Percentiles rank a stretch among this genome's conserved stretches.
These are phyloP conservation scores for Thunnus albacares DNA, from an alignment of 2,797 vertebrate species.

Conservation along the genomic window DNA sequence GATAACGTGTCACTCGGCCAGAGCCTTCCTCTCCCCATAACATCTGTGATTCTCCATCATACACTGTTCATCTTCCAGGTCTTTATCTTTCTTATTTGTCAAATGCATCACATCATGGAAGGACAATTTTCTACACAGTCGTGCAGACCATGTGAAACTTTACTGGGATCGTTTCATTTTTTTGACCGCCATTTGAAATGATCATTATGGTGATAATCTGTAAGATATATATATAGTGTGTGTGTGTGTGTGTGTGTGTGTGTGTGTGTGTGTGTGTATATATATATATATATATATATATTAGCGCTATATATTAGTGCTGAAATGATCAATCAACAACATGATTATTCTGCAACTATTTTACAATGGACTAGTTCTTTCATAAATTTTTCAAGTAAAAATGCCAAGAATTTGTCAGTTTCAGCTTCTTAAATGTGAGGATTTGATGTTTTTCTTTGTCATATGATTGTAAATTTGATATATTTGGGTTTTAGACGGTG, in stretches of 20 bases:
- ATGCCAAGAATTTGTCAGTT: no score
- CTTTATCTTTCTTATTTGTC: conserved; percentile 65
- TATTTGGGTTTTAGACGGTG: background rate
- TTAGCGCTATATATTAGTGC: no score
- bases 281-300: no score
- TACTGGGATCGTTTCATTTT: conserved; percentile 15
- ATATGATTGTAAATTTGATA: background rate
- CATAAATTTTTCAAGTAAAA: no score
- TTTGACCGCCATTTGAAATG: conserved; percentile 23
- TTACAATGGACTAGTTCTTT: no score
- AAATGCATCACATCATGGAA: conserved; percentile 51
- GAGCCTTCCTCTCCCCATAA: conserved; percentile 69
- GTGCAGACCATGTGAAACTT: conserved; percentile 44
- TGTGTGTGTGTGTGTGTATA: no score
- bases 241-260: no score
- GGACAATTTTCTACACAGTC: conserved; percentile 33
- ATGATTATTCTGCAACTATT: no score
- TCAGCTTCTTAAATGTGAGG: no score
- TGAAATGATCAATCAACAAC: no score
- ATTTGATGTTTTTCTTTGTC: background rate
- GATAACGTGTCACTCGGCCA: conserved; percentile 74
- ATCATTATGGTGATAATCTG: conserved; percentile 41
- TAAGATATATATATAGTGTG: background rate
- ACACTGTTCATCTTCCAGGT: conserved; percentile 66
- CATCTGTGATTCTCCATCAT: conserved; percentile 80